Base-by-base conservation (phyloP, 2,113 vertebrate genomes). In the Melanerpes formicivorus region DNA sequence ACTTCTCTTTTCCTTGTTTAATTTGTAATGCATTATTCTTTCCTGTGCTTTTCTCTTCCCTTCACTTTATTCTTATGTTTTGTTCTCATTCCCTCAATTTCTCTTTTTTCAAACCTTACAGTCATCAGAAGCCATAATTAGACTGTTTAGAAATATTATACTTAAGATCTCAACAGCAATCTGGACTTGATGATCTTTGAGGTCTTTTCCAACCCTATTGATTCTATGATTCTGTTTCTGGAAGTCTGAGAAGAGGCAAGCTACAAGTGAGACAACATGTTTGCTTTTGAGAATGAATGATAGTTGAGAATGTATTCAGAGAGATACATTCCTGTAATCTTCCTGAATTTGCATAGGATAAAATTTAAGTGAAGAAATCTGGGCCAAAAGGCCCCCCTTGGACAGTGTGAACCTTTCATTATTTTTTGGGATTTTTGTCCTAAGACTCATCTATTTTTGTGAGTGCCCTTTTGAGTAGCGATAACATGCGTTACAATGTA, bases 1-100 rank as follows among this genome's bases (percentile, higher is more conserved):
- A 3, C 1, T 14, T 14, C 5, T 37, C 3, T 34, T 22, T 37
- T 59, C 2, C 4, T 32, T 64, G 42, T 48, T 18, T 5, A 17
- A 26, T 52, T 74, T 16, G 10, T 18, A 34, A 11, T 40, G 4
- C 4, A 16, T 60, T 80, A 46, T 46, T 27, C 11, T 79, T 60
- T 6, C 21, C 37, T 65, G 12, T 66, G 66, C 10, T 7, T 46
- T 80, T 87, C 8, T 2, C 15, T 73, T 10, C 2, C 17, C 7
- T 84, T 40, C 3, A 18, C 3, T 54, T 56, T 48, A 23, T 22
- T 69, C 32, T 55, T 66, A 46, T 60, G 62, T 74, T 80, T 92
- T 82, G 5, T n/a, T 67, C 18, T 42, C 21, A 15, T 55, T 76
- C 8, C 9, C n/a, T 79, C 55, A 84, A 2, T 87, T 90, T 78